These are phyloP conservation scores for Cygnus atratus DNA, from an alignment of 2,113 vertebrate species.

Conservation along the genomic window DNA sequence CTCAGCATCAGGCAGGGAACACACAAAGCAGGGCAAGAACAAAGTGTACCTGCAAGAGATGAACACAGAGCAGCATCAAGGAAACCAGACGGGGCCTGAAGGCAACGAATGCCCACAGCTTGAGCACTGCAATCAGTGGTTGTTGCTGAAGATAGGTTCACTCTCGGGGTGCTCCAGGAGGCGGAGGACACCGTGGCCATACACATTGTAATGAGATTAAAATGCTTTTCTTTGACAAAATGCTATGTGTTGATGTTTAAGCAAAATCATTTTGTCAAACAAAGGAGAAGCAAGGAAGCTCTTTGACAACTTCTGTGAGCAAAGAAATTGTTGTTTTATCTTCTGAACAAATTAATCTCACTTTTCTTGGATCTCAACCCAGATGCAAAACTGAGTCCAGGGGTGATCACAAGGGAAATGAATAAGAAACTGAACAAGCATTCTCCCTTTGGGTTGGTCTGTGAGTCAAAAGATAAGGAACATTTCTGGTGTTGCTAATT, in stretches of 20 bases:
- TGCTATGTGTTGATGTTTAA: background rate
- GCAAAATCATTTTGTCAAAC: background rate
- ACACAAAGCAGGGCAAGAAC: background rate
- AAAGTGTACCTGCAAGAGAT: background rate
- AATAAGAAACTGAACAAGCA: background rate
- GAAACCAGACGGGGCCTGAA: background rate
- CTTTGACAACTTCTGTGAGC: background rate
- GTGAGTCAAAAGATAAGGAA: background rate
- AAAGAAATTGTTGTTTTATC: background rate
- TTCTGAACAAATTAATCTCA: background rate
- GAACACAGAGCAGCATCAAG: background rate
- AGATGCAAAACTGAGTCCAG: background rate
- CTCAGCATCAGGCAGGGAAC: background rate
- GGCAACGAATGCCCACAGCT: background rate
- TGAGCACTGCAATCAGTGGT: fast-evolving
- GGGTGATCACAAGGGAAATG: background rate
- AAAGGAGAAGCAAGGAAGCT: background rate
- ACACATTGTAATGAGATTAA: background rate
- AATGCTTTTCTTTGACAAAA: background rate
- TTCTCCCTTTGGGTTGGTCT: fast-evolving
- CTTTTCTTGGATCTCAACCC: background rate
- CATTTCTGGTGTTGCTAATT: background rate
- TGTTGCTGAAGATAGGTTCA: background rate
- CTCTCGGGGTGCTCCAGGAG: too few species aligned
- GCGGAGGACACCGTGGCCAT: too few species aligned